phyloP scores from a whole-genome alignment of 1,140 invertebrate genomes.

The Ostrea denselamellosa region DNA sequence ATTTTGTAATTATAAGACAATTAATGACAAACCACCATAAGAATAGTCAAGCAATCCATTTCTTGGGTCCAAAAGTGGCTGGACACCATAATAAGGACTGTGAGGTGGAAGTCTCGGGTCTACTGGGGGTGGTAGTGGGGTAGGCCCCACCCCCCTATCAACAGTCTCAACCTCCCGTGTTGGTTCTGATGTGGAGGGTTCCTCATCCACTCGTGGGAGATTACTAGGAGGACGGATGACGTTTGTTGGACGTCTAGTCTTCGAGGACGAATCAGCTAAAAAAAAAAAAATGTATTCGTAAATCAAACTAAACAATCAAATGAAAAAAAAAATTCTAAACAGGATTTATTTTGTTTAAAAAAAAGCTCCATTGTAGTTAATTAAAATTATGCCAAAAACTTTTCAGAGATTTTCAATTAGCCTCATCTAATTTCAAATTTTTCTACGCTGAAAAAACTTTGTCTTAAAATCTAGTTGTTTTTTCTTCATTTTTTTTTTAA shows the following conservation, averaged over 20 bases:
- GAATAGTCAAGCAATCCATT: conserved; percentile 72
- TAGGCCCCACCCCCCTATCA: conserved; percentile 71
- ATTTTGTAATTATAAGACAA: too few relatives aligned
- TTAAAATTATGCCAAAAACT: too few relatives aligned
- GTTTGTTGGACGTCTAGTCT: conserved; percentile 55
- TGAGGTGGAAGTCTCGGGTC: conserved; percentile 55
- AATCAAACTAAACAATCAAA: too few relatives aligned
- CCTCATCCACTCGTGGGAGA: conserved; percentile 70
- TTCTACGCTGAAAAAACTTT: too few relatives aligned
- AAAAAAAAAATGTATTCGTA: background rate
- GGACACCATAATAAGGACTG: conserved; percentile 62
- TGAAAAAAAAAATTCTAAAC: too few relatives aligned
- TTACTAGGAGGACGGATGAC: conserved; percentile 68
- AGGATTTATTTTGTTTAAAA: too few relatives aligned
- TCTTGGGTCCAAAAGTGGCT: conserved; percentile 66
- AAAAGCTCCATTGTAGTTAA: too few relatives aligned
- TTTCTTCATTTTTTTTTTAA: too few relatives aligned
- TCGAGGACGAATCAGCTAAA: conserved; percentile 63
- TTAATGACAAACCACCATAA: conserved; percentile 59
- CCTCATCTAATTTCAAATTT: too few relatives aligned
- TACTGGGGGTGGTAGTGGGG: conserved; percentile 69
- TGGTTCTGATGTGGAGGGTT: conserved; percentile 65
- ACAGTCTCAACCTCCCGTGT: conserved; percentile 63
- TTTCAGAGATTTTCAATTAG: too few relatives aligned
- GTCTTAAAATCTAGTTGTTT: too few relatives aligned